Evolutionary conservation across 2,113 vertebrate species (phyloP), one percentile per base, ranked within the genome.

Genomic region (Rhadina sibilatrix): DNA sequence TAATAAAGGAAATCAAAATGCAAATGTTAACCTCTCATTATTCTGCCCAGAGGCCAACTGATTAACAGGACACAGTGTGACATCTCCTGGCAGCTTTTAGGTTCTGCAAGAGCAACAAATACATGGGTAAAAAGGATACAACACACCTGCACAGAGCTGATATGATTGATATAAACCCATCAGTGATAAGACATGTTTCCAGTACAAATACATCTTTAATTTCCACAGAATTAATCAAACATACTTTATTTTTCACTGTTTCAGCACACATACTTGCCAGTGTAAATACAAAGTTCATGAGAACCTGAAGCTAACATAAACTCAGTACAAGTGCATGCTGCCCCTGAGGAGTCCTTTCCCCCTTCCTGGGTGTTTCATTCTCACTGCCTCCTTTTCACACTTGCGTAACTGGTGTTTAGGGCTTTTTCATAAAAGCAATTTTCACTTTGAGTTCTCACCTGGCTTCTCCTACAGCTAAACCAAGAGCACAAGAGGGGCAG

Each of bases 61-160:
- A 35, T 90, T 46, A 83, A 60, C 24, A 91, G 30, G 47, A 79
- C 54, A 77, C 50, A 90, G 71, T 50, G 28, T 88, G 93, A 91
- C 95, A 96, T 23, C 94, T 97, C 71, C 85, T 93, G 94, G 96
- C 56, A 86, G 82, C 52, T 88, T 83, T 76, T 47, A 44, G 81
- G 76, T 70, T 90, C 84, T 96, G 83, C 94, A 95, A 40, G 10
- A 69, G 38, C 35, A 56, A 56, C 9, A 44, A 84, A 64, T 13
- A 49, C 40, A 66, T 5, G 13, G 16, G 46, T n/a, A 40, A 82
- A 83, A 87, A 40, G 2, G 37, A 65, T 37, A 20, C 11, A 82
- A 42, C 0, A 7, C n/a, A 42, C 12, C 72, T 9, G 9, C 10
- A 47, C 15, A 77, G 63, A 79, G 28, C 18, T 52, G 33, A 22